Percentiles rank a stretch among this genome's conserved stretches.
Conservation (phyloP, 2,113 vertebrate species). For the Tiliqua scincoides region DNA sequence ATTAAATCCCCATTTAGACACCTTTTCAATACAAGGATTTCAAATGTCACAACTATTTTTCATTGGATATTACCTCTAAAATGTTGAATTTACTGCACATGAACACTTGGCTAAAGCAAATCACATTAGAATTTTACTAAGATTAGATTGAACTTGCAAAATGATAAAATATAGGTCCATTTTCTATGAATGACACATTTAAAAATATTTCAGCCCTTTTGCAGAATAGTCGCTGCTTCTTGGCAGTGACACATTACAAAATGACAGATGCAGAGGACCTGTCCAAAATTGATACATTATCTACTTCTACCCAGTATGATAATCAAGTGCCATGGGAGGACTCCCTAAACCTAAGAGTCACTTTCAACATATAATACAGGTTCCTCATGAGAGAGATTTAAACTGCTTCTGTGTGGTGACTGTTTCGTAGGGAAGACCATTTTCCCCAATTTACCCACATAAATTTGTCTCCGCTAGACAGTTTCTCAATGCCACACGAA, state of each 20-base stretch:
- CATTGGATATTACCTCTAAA: neutral
- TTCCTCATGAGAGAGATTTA: neutral
- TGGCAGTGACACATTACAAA: slow-evolving; percentile 32
- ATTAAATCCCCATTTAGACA: slow-evolving; percentile 57
- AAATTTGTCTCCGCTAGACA: neutral
- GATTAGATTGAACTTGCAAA: neutral
- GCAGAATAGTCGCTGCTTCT: neutral
- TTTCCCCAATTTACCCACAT: neutral
- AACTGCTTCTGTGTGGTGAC: neutral
- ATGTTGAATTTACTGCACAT: neutral
- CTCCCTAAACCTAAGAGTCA: neutral
- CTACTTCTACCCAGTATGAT: neutral
- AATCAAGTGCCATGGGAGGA: neutral
- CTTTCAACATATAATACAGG: neutral
- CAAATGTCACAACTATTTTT: neutral
- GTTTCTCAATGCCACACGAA: slow-evolving; percentile 6
- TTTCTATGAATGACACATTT: neutral
- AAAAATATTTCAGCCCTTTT: slow-evolving; percentile 2
- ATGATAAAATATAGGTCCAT: neutral
- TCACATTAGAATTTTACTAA: neutral
- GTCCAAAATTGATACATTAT: slow-evolving; percentile 41
- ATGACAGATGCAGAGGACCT: neutral
- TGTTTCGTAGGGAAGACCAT: neutral
- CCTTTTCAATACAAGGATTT: neutral
- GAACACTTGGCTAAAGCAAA: neutral